These are phyloP conservation scores for Phortica okadai DNA, from an alignment of 2,888 invertebrate genomes.

Conservation along the genomic window DNA sequence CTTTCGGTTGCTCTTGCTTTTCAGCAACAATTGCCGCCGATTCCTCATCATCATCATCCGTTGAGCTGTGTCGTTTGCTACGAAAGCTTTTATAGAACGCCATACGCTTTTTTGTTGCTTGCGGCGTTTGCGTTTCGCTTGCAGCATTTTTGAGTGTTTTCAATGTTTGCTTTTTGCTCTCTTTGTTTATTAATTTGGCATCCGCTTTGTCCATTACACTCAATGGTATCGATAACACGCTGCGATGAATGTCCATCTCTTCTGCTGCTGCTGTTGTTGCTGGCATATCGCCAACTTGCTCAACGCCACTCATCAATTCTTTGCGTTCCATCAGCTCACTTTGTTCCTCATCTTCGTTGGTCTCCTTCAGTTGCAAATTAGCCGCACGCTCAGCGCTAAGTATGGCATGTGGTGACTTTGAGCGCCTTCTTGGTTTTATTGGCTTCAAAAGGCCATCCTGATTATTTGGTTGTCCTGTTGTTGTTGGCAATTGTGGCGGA, in stretches of 20 bases:
- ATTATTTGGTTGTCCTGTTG: background rate
- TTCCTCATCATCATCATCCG: conserved; percentile 4
- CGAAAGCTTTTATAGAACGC: conserved; percentile 49
- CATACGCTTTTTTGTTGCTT: conserved; percentile 39
- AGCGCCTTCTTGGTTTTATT: conserved; percentile 47
- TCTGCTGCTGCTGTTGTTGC: background rate
- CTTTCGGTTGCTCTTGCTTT: background rate
- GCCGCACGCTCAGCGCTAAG: conserved; percentile 31
- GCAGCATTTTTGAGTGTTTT: conserved; percentile 39
- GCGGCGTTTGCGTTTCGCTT: conserved; percentile 45
- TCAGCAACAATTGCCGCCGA: background rate
- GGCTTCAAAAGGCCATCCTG: conserved; percentile 26
- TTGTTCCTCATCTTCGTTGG: conserved; percentile 48
- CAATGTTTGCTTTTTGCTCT: conserved; percentile 40
- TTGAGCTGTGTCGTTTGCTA: conserved; percentile 41
- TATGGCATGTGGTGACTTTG: conserved; percentile 58
- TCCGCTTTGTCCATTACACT: conserved; percentile 30
- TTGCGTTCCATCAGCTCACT: conserved; percentile 34
- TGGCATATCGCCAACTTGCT: background rate
- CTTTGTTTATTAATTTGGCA: conserved; percentile 17
- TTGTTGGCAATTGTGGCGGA: conserved; percentile 24
- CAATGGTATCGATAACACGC: conserved; percentile 32
- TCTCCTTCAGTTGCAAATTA: conserved; percentile 46
- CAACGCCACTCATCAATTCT: conserved; percentile 36
- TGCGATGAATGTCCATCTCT: conserved; percentile 18